phyloP scores from a whole-genome alignment of 2,113 vertebrate species.

The Nestor notabilis region DNA sequence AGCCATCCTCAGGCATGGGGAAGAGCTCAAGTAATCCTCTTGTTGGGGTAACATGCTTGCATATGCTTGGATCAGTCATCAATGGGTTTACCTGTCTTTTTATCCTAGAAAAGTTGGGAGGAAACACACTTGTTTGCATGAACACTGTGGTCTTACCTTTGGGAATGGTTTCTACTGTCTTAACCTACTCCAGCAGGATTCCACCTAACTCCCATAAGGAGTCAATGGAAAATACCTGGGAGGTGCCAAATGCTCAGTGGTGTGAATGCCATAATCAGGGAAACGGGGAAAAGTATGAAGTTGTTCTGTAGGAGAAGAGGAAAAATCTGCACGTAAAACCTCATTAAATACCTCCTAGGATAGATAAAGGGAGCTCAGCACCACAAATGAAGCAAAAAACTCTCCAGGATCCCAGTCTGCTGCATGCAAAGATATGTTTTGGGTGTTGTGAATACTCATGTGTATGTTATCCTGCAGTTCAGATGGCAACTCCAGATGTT shows the following conservation, averaged over 20 bases:
- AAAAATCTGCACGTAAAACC: not conserved
- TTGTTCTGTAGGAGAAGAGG: not conserved
- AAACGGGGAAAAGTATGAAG: not conserved
- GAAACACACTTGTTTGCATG: not conserved
- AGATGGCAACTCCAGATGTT: not conserved
- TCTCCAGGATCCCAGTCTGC: not conserved
- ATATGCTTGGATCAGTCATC: fast-evolving
- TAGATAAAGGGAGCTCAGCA: not conserved
- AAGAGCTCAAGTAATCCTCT: fast-evolving
- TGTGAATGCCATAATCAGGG: too few species aligned
- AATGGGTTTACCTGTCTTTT: not conserved
- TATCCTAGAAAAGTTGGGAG: fast-evolving
- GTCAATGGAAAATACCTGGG: not conserved
- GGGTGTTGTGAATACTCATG: not conserved
- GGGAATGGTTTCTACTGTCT: not conserved
- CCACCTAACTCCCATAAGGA: fast-evolving
- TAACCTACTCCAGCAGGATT: not conserved
- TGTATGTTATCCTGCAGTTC: fast-evolving
- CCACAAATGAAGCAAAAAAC: not conserved
- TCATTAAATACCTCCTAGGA: not conserved
- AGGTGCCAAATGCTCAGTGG: not conserved
- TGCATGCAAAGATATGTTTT: not conserved
- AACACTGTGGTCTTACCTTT: too few species aligned
- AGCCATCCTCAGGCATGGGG: fast-evolving
- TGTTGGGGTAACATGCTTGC: fast-evolving